These are phyloP conservation scores for Caracal caracal DNA, from an alignment of 2,113 vertebrate species.

Conservation along the genomic window DNA sequence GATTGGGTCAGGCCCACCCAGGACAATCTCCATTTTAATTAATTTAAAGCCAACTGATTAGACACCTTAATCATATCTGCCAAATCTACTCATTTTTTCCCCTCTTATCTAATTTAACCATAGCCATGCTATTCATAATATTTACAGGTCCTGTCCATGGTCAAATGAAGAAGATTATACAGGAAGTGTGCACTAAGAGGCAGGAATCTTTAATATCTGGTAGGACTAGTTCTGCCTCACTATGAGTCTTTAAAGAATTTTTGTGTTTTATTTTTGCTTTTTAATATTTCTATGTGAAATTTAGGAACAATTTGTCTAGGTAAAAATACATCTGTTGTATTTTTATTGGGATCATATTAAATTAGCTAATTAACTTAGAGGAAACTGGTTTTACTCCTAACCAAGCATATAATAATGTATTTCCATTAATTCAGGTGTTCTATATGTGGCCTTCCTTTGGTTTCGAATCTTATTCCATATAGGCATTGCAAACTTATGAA, in stretches of 20 bases:
- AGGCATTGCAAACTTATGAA: background rate
- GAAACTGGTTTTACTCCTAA: conserved; percentile 23
- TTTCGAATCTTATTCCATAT: background rate
- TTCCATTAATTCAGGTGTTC: background rate
- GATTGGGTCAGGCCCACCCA: background rate
- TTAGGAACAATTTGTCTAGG: background rate
- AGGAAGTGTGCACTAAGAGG: background rate
- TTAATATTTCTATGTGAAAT: conserved; percentile 31
- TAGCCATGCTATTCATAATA: background rate
- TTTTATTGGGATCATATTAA: conserved; percentile 17
- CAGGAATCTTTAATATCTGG: background rate
- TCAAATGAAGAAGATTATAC: background rate
- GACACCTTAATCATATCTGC: background rate
- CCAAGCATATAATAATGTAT: background rate
- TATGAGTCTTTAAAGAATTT: background rate
- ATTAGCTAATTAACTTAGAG: conserved; percentile 11
- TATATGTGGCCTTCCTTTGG: background rate
- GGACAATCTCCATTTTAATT: background rate
- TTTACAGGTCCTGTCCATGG: background rate
- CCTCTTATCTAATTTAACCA: background rate
- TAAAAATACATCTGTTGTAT: conserved; percentile 3
- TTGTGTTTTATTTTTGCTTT: conserved; percentile 29
- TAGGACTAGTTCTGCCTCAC: background rate
- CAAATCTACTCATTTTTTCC: background rate
- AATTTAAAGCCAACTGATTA: background rate